phyloP scores from a whole-genome alignment of 2,797 vertebrate species.

The Sandelia bainsii region DNA sequence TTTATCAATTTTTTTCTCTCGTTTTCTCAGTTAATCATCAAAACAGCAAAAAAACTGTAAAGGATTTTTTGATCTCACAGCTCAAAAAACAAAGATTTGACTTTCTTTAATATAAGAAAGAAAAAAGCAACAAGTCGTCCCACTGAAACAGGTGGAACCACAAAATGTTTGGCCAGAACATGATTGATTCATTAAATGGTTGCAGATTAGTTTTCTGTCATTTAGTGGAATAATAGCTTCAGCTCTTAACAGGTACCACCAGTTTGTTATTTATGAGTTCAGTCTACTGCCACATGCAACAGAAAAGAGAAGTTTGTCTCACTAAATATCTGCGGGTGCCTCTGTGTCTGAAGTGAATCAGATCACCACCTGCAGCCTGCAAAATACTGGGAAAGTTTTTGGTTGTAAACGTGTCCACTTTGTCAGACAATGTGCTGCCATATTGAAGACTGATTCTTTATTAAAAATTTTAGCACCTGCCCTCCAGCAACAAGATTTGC shows the following conservation, averaged over 20 bases:
- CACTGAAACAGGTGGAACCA: neutral
- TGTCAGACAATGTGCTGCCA: neutral
- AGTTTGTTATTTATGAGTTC: too few relatives aligned
- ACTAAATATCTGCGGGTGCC: neutral
- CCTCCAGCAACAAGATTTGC: neutral
- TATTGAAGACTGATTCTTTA: neutral
- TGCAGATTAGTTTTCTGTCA: neutral
- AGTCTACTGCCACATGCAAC: too few relatives aligned
- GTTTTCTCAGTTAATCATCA: too few relatives aligned
- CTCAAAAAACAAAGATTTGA: too few relatives aligned
- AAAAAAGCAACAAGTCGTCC: too few relatives aligned
- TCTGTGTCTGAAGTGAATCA: neutral
- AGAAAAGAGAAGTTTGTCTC: too few relatives aligned
- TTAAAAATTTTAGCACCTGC: neutral
- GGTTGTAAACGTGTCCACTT: neutral
- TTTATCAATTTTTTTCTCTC: too few relatives aligned
- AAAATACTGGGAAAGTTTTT: neutral
- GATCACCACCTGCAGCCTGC: neutral
- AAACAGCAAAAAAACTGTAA: too few relatives aligned
- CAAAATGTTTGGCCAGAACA: neutral
- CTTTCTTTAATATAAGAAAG: neutral
- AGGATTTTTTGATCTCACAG: too few relatives aligned
- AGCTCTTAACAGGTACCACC: too few relatives aligned
- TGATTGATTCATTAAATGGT: neutral
- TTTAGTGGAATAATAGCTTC: too few relatives aligned